Base-by-base conservation (phyloP, 2,113 vertebrate genomes). In the Hydrolagus affinis region DNA sequence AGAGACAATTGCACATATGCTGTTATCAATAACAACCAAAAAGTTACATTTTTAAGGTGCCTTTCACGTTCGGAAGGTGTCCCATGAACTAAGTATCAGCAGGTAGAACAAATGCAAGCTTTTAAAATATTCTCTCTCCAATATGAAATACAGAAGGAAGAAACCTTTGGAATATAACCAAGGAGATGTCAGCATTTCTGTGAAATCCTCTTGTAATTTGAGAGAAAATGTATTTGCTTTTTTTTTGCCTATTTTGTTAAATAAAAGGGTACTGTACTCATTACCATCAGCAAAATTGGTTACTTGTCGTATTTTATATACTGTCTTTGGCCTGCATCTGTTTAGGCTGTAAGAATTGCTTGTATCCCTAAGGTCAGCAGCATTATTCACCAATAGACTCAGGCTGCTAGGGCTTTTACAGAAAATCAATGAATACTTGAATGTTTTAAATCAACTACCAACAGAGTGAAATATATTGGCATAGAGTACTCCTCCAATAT, bases 401-500 rank as follows among this genome's bases (percentile, higher is more conserved):
- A 62, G 59, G 4, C 23, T 64, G 60, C 28, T 19, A 80, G 12
- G 23, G 28, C 77, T 80, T 64, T 10, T 64, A 64, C 32, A 75
- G 32, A 2, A 75, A 75, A 57, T 75, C 32, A 75, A 75, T 75
- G 73, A 56, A 10, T 0, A 75, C 4, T 15, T 75, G 32, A 75
- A 75, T 56, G 73, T 56, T 75, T 75, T 64, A 80, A 80, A 80
- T 80, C 59, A 64, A 17, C 0, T 66, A 62, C 28, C 62, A 80
- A 62, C 25, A 64, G 23, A 25, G 23, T 28, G 23, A 23, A 28
- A 80, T n/a, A 17, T 25, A 9, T 62, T 25, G 28, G 25, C n/a
- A 64, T 12, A 14, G 59, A 80, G 28, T 80, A 80, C 60, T 62
- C 59, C 77, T 30, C 23, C 17, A 64, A 64, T 80, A 19, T 0